Percentiles rank a stretch among this genome's conserved stretches.
Conservation (phyloP, 1,140 invertebrate genomes). For the Drosophila teissieri region DNA sequence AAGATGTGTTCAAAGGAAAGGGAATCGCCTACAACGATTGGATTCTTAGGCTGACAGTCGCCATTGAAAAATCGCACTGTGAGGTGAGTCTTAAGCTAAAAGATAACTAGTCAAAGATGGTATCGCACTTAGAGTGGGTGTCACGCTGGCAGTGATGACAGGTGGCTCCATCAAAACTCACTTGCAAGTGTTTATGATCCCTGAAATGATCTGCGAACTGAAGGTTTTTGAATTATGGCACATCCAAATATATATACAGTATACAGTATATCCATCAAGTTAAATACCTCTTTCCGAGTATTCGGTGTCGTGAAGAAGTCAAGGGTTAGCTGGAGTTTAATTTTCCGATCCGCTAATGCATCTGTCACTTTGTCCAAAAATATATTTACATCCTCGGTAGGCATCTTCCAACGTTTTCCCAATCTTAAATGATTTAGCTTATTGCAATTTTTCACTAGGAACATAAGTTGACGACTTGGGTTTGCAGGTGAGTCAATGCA, state of each 20-base stretch:
- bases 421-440: constrained; percentile 54
- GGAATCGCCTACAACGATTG: constrained; percentile 46
- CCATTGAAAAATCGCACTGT: constrained; percentile 67
- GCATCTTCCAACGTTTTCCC: constrained; percentile 30
- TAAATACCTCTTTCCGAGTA: constrained; percentile 23
- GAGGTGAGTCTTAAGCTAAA: constrained; percentile 52
- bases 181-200: constrained; percentile 7
- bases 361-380: constrained; percentile 21
- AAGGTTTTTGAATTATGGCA: not conserved
- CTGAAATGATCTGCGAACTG: constrained; percentile 12
- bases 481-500: constrained; percentile 9
- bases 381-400: constrained; percentile 1
- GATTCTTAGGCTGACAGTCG: constrained; percentile 52
- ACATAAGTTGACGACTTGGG: constrained; percentile 14
- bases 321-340: constrained; percentile 32
- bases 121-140: constrained; percentile 35
- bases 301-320: not conserved
- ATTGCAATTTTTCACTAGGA: constrained; percentile 28
- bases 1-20: constrained; percentile 16
- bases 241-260: not conserved
- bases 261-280: too few species aligned
- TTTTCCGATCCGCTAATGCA: not conserved
- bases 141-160: constrained; percentile 50
- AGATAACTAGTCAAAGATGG: constrained; percentile 32
- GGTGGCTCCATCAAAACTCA: constrained; percentile 18